Evolutionary conservation across 2,797 vertebrate species (phyloP).

Genomic region (Micromesistius poutassou): DNA sequence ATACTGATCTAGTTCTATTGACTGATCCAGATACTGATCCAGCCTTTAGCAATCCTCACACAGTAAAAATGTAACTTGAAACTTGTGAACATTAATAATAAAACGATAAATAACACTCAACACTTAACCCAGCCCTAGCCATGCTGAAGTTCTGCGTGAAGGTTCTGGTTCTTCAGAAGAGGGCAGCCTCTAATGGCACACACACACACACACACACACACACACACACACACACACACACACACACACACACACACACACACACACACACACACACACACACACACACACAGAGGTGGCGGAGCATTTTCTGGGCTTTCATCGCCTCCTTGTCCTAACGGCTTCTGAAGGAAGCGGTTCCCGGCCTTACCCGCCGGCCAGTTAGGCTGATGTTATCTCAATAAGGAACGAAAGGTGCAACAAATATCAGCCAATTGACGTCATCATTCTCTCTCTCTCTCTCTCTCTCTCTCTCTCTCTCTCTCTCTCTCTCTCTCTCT

Average conservation of each 20-base stretch:
- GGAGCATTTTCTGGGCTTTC: neutral
- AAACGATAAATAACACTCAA: too few relatives aligned
- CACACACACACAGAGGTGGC: neutral
- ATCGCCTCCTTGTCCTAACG: constrained; percentile 10
- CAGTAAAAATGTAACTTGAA: too few relatives aligned
- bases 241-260: too few relatives aligned
- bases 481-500: constrained; percentile 15
- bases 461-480: constrained; percentile 28
- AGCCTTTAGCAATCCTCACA: too few relatives aligned
- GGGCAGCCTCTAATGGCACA: neutral
- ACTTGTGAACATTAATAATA: too few relatives aligned
- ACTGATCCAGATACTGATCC: too few relatives aligned
- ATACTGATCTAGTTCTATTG: too few relatives aligned
- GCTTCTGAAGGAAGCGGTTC: constrained; percentile 43
- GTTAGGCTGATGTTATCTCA: constrained; percentile 47
- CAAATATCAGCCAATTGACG: constrained; percentile 53
- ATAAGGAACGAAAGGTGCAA: constrained; percentile 66
- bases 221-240: too few relatives aligned
- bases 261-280: too few relatives aligned
- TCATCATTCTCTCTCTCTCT: constrained; percentile 16
- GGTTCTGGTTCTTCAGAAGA: neutral
- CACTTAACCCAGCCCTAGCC: neutral
- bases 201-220: too few relatives aligned
- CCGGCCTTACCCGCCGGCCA: constrained; percentile 61
- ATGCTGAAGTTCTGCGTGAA: neutral